Percentiles rank a stretch among this genome's conserved stretches.
Conservation (phyloP, 2,888 invertebrate genomes). For the Amiota communis region DNA sequence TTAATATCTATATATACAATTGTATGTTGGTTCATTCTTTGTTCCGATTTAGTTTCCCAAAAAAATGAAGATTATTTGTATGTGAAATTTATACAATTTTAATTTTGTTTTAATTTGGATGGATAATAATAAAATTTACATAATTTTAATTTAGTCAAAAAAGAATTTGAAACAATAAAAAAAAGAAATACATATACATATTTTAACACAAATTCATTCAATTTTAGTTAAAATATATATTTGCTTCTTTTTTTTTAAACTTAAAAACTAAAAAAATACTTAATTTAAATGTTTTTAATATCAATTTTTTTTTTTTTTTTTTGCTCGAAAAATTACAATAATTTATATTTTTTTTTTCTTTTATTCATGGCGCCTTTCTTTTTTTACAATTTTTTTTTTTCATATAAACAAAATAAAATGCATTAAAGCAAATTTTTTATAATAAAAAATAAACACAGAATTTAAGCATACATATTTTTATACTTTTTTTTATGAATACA, state of each 20-base stretch:
- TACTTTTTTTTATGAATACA: neutral
- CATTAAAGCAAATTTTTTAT: too few species aligned
- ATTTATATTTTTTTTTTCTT: too few species aligned
- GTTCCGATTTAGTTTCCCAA: neutral
- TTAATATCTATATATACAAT: too few species aligned
- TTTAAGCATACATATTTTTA: neutral
- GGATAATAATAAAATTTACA: constrained; percentile 36
- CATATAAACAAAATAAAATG: too few species aligned
- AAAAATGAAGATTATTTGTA: neutral
- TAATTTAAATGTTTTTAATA: constrained; percentile 49
- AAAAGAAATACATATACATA: constrained; percentile 40
- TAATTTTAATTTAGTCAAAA: constrained; percentile 48
- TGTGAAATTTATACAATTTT: constrained; percentile 27
- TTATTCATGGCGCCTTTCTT: too few species aligned
- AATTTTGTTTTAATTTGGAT: constrained; percentile 6
- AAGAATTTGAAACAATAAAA: constrained; percentile 15
- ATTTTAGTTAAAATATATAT: constrained; percentile 36
- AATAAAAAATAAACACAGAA: too few species aligned
- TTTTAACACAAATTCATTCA: constrained; percentile 35
- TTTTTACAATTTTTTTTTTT: too few species aligned
- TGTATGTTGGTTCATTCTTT: neutral
- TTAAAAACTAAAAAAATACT: constrained; percentile 14
- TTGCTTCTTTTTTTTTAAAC: neutral
- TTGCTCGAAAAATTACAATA: neutral
- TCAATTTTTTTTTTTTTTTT: constrained; percentile 37